Percentiles rank a stretch among this genome's conserved stretches.
These are phyloP conservation scores for Brienomyrus longianalis DNA, from an alignment of 2,113 vertebrate genomes.

Conservation along the genomic window DNA sequence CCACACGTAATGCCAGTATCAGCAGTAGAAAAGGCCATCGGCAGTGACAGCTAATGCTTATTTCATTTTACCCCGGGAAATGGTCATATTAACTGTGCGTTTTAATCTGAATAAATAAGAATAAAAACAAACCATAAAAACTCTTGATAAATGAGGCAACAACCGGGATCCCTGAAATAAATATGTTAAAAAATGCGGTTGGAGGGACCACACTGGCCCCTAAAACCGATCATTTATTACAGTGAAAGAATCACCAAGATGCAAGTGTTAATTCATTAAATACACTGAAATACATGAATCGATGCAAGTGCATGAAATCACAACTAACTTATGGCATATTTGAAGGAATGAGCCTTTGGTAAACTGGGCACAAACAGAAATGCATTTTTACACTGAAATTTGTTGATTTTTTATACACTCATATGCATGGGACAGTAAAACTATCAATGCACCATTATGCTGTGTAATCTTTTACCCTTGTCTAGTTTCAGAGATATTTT, in stretches of 20 bases:
- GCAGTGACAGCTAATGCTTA: neutral
- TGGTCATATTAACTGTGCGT: neutral
- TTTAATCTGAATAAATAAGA: slow-evolving; percentile 14
- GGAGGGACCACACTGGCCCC: neutral
- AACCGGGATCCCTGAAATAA: neutral
- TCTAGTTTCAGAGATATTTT: neutral
- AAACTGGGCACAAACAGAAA: neutral
- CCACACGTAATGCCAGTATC: neutral
- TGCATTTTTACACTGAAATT: neutral
- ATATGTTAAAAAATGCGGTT: neutral
- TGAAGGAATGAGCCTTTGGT: neutral
- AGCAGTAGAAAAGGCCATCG: neutral
- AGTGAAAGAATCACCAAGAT: neutral
- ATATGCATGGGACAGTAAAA: neutral
- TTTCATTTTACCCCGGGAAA: neutral
- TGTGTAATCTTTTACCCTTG: neutral
- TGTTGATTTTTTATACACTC: neutral
- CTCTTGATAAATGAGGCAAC: neutral
- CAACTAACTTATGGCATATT: neutral
- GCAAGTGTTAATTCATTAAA: neutral
- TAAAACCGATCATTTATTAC: neutral
- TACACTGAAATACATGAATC: neutral
- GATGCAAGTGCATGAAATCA: neutral
- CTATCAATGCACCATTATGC: neutral
- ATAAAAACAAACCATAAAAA: neutral